These are phyloP conservation scores for Acanthopleura granulata DNA, from an alignment of 2,888 invertebrate species.

Conservation along the genomic window DNA sequence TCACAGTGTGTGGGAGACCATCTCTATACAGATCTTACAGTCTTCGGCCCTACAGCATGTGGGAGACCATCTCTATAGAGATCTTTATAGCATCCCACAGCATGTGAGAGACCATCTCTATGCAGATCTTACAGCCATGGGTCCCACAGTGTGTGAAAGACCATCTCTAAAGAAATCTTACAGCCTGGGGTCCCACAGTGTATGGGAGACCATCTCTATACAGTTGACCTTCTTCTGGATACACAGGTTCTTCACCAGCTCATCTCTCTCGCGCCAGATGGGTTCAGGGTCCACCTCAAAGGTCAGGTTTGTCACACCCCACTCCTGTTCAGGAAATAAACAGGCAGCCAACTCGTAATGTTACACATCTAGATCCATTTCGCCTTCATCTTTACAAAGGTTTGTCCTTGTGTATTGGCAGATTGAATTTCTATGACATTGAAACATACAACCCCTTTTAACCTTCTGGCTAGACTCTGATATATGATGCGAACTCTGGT, in stretches of 20 bases:
- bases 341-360: no score
- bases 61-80: slow-evolving; percentile 64
- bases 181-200: slow-evolving; percentile 79
- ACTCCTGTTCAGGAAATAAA: slow-evolving; percentile 62
- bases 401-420: no score
- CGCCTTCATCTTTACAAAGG: no score
- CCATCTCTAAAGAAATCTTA: slow-evolving; percentile 24
- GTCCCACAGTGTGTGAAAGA: slow-evolving; percentile 64
- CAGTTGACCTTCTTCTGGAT: slow-evolving; percentile 73
- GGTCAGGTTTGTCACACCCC: slow-evolving; percentile 71
- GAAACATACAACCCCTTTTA: no score
- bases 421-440: no score
- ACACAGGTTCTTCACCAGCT: slow-evolving; percentile 74
- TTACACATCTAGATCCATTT: no score
- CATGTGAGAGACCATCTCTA: slow-evolving; percentile 64
- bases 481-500: no score
- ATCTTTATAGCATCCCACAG: slow-evolving; percentile 22
- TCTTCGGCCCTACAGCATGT: no score
- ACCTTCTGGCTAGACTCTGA: no score
- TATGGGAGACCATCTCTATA: slow-evolving; percentile 79
- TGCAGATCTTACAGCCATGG: slow-evolving; percentile 17
- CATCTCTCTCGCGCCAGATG: slow-evolving; percentile 78
- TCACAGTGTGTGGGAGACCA: no score
- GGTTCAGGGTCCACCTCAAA: slow-evolving; percentile 79
- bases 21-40: no score